Conservation (phyloP, 92 coral and sea anemone species). For the Porites cylindrica region DNA sequence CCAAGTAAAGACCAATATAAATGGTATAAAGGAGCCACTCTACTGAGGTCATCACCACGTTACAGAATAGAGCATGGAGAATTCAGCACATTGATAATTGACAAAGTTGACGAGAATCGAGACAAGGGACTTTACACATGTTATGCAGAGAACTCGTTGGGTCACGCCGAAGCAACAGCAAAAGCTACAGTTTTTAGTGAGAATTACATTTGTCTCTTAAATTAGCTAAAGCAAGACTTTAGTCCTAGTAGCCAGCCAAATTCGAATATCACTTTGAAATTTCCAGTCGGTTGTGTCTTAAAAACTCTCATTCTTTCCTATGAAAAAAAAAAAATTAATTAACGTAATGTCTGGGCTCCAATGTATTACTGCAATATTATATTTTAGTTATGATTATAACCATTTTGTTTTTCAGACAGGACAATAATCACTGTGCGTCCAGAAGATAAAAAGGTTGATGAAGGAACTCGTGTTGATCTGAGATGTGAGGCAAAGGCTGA, state of each 20-base stretch:
- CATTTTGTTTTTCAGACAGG: slow-evolving; percentile 36
- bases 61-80: slow-evolving; percentile 25
- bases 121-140: slow-evolving; percentile 78
- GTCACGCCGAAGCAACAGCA: slow-evolving; percentile 18
- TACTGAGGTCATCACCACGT: not conserved
- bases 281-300: too few relatives aligned
- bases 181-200: slow-evolving; percentile 60
- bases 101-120: slow-evolving; percentile 14
- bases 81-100: slow-evolving; percentile 51
- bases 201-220: not conserved
- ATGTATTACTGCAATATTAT: too few relatives aligned
- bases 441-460: slow-evolving; percentile 16
- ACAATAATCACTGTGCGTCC: slow-evolving; percentile 56
- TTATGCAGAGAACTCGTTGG: slow-evolving; percentile 60
- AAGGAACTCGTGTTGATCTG: slow-evolving; percentile 59
- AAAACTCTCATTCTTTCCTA: too few relatives aligned
- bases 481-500: slow-evolving; percentile 72
- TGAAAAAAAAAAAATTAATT: too few relatives aligned
- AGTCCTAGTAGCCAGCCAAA: too few relatives aligned
- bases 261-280: too few relatives aligned
- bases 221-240: too few relatives aligned
- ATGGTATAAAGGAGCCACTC: slow-evolving; percentile 5
- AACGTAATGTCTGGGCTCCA: too few relatives aligned
- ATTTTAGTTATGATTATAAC: too few relatives aligned
- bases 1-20: slow-evolving; percentile 10